Percentiles rank a stretch among this genome's conserved stretches.
Conservation (phyloP, 2,888 invertebrate genomes). For the Crepidodera aurea region DNA sequence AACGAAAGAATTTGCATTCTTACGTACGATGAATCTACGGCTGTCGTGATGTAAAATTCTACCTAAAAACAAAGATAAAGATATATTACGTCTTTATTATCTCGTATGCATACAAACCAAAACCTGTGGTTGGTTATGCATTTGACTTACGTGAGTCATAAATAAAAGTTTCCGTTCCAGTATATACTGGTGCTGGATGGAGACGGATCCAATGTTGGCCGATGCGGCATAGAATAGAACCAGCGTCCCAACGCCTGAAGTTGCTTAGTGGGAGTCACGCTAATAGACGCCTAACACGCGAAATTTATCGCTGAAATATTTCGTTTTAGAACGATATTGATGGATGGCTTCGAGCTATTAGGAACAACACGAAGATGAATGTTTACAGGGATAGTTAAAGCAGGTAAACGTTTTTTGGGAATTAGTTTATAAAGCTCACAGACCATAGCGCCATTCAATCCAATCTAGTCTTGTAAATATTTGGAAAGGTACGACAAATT, state of each 20-base stretch:
- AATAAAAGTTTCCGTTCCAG: conserved; percentile 4
- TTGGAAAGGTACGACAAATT: too few relatives aligned
- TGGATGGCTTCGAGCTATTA: not conserved
- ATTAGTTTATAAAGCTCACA: too few relatives aligned
- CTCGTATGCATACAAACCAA: not conserved
- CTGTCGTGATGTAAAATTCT: too few relatives aligned
- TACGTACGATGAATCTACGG: too few relatives aligned
- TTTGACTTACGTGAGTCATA: conserved; percentile 15
- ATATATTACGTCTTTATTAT: not conserved
- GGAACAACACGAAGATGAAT: not conserved
- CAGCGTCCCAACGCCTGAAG: conserved; percentile 21
- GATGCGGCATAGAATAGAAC: conserved; percentile 9
- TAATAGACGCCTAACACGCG: conserved; percentile 5
- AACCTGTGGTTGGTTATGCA: not conserved
- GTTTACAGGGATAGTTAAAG: too few relatives aligned
- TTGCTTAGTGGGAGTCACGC: not conserved
- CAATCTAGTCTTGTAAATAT: too few relatives aligned
- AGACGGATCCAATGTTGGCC: conserved; percentile 12
- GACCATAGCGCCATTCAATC: too few relatives aligned
- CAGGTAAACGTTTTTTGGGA: too few relatives aligned
- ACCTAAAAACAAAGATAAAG: too few relatives aligned
- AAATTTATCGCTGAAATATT: conserved; percentile 12
- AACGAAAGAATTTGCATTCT: too few relatives aligned
- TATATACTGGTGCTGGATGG: conserved; percentile 10
- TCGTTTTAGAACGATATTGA: not conserved